Conservation (phyloP, 2,113 vertebrate genomes). For the Aix galericulata region DNA sequence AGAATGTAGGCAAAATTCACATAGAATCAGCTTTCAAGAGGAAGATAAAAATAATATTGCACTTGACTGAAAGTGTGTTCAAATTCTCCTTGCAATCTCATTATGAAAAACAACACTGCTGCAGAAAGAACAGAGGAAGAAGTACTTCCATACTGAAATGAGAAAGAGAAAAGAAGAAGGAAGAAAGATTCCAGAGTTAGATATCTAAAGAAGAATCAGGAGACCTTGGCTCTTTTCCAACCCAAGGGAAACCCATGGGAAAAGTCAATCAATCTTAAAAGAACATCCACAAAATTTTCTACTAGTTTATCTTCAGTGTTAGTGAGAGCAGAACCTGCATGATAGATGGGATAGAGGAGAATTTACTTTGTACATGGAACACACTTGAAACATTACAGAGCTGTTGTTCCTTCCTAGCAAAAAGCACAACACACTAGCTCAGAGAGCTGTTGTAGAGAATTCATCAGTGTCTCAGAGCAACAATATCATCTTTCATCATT, state of each 20-base stretch:
- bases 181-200: not conserved
- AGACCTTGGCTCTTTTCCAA: not conserved
- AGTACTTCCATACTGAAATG: not conserved
- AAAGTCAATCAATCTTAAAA: not conserved
- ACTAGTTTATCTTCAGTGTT: not conserved
- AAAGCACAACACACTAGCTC: not conserved
- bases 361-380: not conserved
- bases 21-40: constrained; percentile 6
- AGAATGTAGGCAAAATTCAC: constrained; percentile 22
- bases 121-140: not conserved
- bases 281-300: not conserved
- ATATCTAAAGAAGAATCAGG: not conserved
- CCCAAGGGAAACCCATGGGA: not conserved
- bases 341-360: not conserved
- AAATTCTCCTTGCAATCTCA: not conserved
- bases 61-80: not conserved
- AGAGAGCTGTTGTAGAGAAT: not conserved
- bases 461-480: not conserved
- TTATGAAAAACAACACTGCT: not conserved
- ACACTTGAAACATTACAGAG: not conserved
- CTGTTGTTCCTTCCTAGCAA: not conserved
- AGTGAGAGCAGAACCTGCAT: not conserved
- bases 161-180: not conserved
- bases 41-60: constrained; percentile 27
- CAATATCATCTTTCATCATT: not conserved